phyloP scores from a whole-genome alignment of 2,113 vertebrate genomes.

The Calidris pygmaea region DNA sequence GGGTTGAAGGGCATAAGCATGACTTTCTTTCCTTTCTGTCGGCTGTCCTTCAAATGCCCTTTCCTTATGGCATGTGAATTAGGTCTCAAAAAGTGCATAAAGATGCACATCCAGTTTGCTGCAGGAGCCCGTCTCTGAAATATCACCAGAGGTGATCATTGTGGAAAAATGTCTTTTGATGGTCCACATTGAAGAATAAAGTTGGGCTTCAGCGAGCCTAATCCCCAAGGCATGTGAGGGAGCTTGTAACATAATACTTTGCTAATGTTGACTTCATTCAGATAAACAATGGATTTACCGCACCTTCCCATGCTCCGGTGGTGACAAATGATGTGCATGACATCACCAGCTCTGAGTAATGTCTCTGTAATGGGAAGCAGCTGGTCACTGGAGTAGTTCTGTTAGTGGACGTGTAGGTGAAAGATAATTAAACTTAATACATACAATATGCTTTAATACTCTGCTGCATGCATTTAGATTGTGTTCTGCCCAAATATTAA shows the following conservation, averaged over 20 bases:
- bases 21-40: background rate
- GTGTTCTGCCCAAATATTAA: background rate
- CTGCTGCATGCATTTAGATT: background rate
- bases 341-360: slow-evolving; percentile 17
- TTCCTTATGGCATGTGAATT: background rate
- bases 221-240: background rate
- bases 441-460: background rate
- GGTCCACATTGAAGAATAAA: background rate
- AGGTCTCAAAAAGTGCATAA: background rate
- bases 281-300: background rate
- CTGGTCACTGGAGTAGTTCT: background rate
- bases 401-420: background rate
- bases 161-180: background rate
- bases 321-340: background rate
- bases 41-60: background rate
- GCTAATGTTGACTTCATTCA: background rate
- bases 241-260: background rate
- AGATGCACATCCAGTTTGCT: background rate
- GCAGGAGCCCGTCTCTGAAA: background rate
- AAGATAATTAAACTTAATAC: slow-evolving; percentile 9
- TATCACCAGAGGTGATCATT: background rate
- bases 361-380: slow-evolving; percentile 22
- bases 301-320: background rate
- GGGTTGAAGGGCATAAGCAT: background rate
- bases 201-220: background rate